These are phyloP conservation scores for Chlamydotis undulata DNA, from an alignment of 2,113 vertebrate species.

Conservation along the genomic window DNA sequence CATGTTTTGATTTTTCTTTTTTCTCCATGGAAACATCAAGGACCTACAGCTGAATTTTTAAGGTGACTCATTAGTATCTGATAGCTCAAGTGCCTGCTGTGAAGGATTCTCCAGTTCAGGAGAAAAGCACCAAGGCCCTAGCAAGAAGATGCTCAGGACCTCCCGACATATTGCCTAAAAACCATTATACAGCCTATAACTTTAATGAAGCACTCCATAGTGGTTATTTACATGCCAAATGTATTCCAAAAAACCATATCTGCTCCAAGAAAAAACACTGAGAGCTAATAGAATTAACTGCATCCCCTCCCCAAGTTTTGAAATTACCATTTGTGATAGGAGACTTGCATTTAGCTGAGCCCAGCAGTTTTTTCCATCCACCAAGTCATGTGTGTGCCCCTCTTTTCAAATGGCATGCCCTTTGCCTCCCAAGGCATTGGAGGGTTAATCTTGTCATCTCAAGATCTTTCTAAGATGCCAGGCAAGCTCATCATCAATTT, in stretches of 20 bases:
- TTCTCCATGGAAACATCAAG: background rate
- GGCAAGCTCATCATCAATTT: constrained; percentile 74
- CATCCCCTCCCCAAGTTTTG: background rate
- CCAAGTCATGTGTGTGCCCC: background rate
- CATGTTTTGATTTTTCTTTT: background rate
- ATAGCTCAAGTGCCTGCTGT: background rate
- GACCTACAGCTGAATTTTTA: background rate
- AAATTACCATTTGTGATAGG: background rate
- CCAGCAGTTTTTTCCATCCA: background rate
- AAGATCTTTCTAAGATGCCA: constrained; percentile 70
- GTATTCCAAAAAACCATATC: accelerated
- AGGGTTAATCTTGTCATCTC: constrained; percentile 73
- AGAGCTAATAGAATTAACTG: background rate
- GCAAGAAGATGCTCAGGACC: background rate
- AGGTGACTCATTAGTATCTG: background rate
- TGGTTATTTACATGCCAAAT: background rate
- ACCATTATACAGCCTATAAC: accelerated
- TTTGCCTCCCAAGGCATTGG: constrained; percentile 28
- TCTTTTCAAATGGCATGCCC: constrained; percentile 40
- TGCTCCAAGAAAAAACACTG: background rate
- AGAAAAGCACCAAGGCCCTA: background rate
- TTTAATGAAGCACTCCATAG: no score
- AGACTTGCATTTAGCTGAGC: background rate
- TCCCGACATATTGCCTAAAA: background rate
- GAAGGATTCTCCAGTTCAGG: background rate